These are phyloP conservation scores for Lamellibrachia luymesi DNA, from an alignment of 1,140 invertebrate genomes.

Conservation along the genomic window DNA sequence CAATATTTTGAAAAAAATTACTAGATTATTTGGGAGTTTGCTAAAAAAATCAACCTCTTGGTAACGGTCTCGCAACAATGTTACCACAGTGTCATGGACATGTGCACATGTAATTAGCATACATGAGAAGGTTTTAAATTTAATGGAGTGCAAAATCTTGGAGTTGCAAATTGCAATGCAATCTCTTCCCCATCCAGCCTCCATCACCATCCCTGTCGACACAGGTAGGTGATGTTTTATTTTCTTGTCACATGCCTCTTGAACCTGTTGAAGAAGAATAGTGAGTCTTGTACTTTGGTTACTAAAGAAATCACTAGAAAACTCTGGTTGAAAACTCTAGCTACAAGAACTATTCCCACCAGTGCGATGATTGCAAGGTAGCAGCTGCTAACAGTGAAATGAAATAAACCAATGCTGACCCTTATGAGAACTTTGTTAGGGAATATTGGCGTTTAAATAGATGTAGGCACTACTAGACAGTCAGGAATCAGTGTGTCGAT, in stretches of 20 bases:
- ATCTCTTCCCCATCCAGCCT: not conserved
- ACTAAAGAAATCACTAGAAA: not conserved
- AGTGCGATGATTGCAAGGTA: not conserved
- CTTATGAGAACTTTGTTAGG: too few species aligned
- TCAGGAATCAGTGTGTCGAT: not conserved
- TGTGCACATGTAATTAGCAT: too few species aligned
- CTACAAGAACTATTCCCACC: not conserved
- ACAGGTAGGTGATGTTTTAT: conserved; percentile 1
- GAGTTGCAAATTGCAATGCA: not conserved
- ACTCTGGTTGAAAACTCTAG: not conserved
- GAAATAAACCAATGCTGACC: not conserved
- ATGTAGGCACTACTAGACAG: too few species aligned
- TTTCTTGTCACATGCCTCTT: not conserved
- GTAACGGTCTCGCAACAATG: too few species aligned
- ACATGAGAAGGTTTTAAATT: too few species aligned
- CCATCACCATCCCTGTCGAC: not conserved
- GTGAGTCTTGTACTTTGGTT: not conserved
- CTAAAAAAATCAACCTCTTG: too few species aligned
- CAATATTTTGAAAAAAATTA: not conserved
- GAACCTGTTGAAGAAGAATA: not conserved
- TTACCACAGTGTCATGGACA: too few species aligned
- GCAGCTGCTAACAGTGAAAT: not conserved
- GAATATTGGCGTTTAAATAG: too few species aligned
- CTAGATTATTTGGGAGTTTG: too few species aligned
- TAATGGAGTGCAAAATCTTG: not conserved